A percentile compares a stretch with the other conserved stretches of the same genome.
Conservation (phyloP, 2,888 invertebrate genomes). For the Drosophila mercatorum region DNA sequence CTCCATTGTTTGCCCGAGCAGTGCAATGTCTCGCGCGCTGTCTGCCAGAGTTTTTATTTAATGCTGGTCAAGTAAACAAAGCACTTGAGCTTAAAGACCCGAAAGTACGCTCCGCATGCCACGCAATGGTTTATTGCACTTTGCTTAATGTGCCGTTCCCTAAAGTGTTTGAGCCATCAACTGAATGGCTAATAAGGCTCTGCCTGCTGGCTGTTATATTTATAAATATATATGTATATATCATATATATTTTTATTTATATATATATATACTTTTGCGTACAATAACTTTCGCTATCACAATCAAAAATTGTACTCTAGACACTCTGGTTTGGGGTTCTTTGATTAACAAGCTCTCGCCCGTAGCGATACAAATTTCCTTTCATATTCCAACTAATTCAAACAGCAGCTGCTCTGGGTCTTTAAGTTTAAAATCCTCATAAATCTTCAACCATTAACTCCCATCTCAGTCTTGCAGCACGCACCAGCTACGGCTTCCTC, state of each 20-base stretch:
- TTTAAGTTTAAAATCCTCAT: not conserved
- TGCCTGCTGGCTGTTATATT: conserved; percentile 1
- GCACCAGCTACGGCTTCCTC: not conserved
- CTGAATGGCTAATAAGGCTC: conserved; percentile 29
- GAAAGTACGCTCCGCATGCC: conserved; percentile 22
- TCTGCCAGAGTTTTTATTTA: conserved; percentile 24
- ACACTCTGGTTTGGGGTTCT: not conserved
- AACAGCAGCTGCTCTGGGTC: not conserved
- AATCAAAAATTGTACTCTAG: not conserved
- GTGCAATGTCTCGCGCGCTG: conserved; percentile 23
- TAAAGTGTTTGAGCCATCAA: conserved; percentile 31
- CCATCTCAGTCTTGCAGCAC: not conserved
- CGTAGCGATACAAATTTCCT: not conserved
- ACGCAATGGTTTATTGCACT: conserved; percentile 54
- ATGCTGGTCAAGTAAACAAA: conserved; percentile 60
- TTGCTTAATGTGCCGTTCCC: conserved; percentile 43
- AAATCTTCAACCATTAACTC: not conserved
- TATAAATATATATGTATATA: not conserved
- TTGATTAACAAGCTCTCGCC: conserved; percentile 9
- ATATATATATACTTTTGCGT: not conserved
- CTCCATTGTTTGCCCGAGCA: conserved; percentile 20
- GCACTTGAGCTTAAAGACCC: conserved; percentile 56
- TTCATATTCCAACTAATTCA: not conserved
- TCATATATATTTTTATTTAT: not conserved
- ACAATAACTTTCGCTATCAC: not conserved